Conservation (phyloP, 2,113 vertebrate genomes). For the Pollimyrus isidori region DNA sequence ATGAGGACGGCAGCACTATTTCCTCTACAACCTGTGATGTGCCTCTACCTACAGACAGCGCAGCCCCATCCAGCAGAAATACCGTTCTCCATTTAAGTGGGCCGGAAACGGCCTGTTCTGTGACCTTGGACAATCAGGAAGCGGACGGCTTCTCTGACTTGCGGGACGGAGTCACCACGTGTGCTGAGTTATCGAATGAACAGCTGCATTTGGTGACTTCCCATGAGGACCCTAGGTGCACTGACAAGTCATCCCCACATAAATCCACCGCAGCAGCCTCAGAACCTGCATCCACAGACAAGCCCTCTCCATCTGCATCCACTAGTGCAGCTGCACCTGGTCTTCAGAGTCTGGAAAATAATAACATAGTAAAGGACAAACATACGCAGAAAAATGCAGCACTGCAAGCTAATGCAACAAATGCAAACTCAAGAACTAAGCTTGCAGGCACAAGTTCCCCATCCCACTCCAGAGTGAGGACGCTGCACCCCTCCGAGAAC, state of each 20-base stretch:
- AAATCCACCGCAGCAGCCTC: constrained; percentile 21
- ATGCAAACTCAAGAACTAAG: background rate
- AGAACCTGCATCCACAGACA: constrained; percentile 25
- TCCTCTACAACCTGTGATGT: constrained; percentile 37
- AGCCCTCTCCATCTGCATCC: constrained; percentile 34
- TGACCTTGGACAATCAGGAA: constrained; percentile 61
- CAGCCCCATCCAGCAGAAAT: constrained; percentile 42
- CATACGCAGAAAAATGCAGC: background rate
- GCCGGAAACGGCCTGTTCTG: constrained; percentile 62
- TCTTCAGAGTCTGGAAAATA: background rate
- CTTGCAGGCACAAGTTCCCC: constrained; percentile 40
- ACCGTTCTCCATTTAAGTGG: constrained; percentile 24
- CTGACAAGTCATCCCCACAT: background rate
- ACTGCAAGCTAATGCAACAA: background rate
- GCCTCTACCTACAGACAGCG: constrained; percentile 37
- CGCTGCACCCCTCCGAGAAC: constrained; percentile 65
- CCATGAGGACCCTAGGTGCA: constrained; percentile 18
- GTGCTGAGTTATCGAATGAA: background rate
- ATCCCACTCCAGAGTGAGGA: constrained; percentile 52
- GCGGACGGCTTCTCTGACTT: constrained; percentile 34
- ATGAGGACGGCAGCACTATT: constrained; percentile 15
- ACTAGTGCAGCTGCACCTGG: constrained; percentile 41
- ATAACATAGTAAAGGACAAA: constrained; percentile 3
- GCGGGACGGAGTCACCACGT: constrained; percentile 10
- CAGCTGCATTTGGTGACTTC: constrained; percentile 34